Evolutionary conservation across 2,797 vertebrate species (phyloP), one percentile per base, ranked within the genome.

Genomic region (Cygnus olor): DNA sequence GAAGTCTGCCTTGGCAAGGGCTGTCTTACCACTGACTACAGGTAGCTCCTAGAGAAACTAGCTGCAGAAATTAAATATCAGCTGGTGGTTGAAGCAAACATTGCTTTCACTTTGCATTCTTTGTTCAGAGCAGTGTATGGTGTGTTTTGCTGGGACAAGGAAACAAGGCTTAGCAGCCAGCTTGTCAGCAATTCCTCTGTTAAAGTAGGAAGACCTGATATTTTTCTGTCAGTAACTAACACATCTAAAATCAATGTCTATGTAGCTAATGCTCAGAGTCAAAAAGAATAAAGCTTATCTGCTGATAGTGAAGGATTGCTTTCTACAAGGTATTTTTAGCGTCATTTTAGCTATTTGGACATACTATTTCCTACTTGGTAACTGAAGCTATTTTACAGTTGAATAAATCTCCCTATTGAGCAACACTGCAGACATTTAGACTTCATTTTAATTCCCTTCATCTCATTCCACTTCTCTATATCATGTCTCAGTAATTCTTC

Each of bases 161-260:
- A 64, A 58, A 44, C 58, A 89, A 87, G 61, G 65, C 40, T 93
- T 64, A 83, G 57, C 38, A 69, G 91, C 42, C 54, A 76, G 6
- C 49, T 85, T 92, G 69, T 80, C 76, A 72, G 82, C 76, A 89
- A 8, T 83, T 93, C 60, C 44, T 9, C 44, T 80, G 69, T n/a
- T 6, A 8, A 83, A 61, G 61, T 40, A 53, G 49, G 27, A 53
- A 85, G 53, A 71, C 36, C 53, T 74, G 79, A 78, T 76, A 82
- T 83, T 80, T 88, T 96, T 89, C 79, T 88, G 56, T 85, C 65
- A 74, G 71, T 85, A 93, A 76, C 79, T 91, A 54, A 83, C 65
- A 66, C 21, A 18, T 81, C 88, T 78, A 84, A 89, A 94, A 85
- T 84, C 66, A 38, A 11, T 8, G 2, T 53, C 68, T 82, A 30